Evolutionary conservation across 2,113 vertebrate species (phyloP).

Genomic region (Dolichallabes microphthalmus): DNA sequence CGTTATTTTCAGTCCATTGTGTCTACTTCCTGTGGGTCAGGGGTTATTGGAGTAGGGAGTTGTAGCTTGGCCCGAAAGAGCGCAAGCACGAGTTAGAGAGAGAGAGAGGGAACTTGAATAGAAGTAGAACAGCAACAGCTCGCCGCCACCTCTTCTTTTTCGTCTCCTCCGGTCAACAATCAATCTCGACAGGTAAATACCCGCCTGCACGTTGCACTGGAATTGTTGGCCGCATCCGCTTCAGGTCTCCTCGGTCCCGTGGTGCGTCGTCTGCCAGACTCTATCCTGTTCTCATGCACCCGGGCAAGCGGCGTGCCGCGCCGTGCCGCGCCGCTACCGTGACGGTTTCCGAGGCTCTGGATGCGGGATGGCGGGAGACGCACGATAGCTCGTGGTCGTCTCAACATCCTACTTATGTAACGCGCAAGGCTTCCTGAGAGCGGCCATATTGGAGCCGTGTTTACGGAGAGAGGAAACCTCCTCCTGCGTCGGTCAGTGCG

Average conservation of each 20-base stretch:
- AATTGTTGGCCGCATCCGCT: constrained; percentile 17
- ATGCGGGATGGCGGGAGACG: constrained; percentile 9
- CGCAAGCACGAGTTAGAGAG: constrained; percentile 53
- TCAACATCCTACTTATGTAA: constrained; percentile 41
- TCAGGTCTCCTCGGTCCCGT: background rate
- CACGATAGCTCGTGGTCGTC: constrained; percentile 32
- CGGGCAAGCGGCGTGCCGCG: background rate
- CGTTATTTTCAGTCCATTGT: constrained; percentile 93
- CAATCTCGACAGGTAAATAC: constrained; percentile 45
- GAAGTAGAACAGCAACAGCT: constrained; percentile 26
- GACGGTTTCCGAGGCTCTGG: background rate
- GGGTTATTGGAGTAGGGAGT: constrained; percentile 88
- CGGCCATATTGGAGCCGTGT: constrained; percentile 36
- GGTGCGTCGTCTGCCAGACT: constrained; percentile 2
- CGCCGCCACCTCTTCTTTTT: background rate
- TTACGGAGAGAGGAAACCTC: constrained; percentile 45
- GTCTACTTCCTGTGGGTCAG: constrained; percentile 93
- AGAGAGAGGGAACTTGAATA: constrained; percentile 42
- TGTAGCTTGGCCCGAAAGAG: constrained; percentile 71
- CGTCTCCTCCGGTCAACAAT: constrained; percentile 19
- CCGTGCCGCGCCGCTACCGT: constrained; percentile 3
- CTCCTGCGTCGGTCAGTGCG: constrained; percentile 31
- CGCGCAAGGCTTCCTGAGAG: constrained; percentile 28
- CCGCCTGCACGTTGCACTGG: constrained; percentile 2
- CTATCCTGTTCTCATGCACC: constrained; percentile 45